Evolutionary conservation across 2,888 invertebrate genomes (phyloP).

Genomic region (Conops quadrifasciatus): DNA sequence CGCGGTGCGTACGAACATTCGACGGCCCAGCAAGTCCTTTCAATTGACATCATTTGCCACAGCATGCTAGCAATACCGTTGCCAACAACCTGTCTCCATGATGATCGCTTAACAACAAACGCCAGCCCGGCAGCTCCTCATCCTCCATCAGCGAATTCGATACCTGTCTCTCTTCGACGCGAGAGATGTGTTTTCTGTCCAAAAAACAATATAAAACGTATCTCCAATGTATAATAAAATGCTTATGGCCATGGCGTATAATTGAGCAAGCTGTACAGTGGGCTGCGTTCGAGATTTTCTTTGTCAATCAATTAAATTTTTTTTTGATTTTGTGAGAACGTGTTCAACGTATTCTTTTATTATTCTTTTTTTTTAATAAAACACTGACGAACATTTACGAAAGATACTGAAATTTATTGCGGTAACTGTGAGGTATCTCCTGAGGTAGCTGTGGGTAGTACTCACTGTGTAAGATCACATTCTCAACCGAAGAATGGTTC

Average conservation of each 20-base stretch:
- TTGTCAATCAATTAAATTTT: too few relatives aligned
- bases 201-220: slow-evolving; percentile 55
- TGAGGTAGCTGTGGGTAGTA: too few relatives aligned
- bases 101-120: slow-evolving; percentile 18
- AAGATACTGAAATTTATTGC: too few relatives aligned
- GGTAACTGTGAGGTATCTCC: too few relatives aligned
- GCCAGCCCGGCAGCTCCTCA: neutral
- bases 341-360: too few relatives aligned
- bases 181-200: slow-evolving; percentile 50
- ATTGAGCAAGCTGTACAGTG: slow-evolving; percentile 14
- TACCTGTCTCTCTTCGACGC: slow-evolving; percentile 36
- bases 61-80: neutral
- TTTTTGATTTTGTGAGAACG: too few relatives aligned
- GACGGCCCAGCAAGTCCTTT: neutral
- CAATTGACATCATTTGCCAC: slow-evolving; percentile 26
- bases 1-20: neutral
- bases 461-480: too few relatives aligned
- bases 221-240: slow-evolving; percentile 41
- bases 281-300: neutral
- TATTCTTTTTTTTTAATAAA: too few relatives aligned
- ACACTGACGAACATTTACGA: too few relatives aligned
- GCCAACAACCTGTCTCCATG: neutral
- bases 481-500: too few relatives aligned
- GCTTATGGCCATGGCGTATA: slow-evolving; percentile 28
- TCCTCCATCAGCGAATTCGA: slow-evolving; percentile 15